These are phyloP conservation scores for Episyrphus balteatus DNA, from an alignment of 1,140 invertebrate genomes.

Conservation along the genomic window DNA sequence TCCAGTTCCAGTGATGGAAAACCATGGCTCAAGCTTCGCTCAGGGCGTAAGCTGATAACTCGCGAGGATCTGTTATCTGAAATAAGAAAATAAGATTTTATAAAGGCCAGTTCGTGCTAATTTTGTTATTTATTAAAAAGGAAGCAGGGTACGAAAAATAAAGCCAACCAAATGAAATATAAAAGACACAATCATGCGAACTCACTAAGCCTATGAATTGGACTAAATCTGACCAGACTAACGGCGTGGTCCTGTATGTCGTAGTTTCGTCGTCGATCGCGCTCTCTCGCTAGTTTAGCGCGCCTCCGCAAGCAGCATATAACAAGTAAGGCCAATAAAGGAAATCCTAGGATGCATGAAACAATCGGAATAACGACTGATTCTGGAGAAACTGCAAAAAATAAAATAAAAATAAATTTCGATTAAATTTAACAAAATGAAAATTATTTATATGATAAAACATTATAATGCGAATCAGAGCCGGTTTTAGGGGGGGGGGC, in stretches of 20 bases:
- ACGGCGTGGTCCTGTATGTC: conserved; percentile 67
- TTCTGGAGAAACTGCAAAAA: conserved; percentile 69
- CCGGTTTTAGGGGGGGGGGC: too few species aligned
- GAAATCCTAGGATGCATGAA: conserved; percentile 80
- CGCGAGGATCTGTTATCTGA: conserved; percentile 44
- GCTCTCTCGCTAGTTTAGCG: conserved; percentile 68
- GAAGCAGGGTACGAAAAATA: background rate
- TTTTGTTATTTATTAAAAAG: background rate
- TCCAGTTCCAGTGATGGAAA: conserved; percentile 65
- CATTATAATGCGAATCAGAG: too few species aligned
- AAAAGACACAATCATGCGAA: conserved; percentile 31
- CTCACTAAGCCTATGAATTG: conserved; percentile 59
- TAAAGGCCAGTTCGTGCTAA: background rate
- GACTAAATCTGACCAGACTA: conserved; percentile 65
- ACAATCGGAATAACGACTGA: conserved; percentile 80
- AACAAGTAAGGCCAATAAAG: conserved; percentile 67
- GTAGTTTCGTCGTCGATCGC: conserved; percentile 63
- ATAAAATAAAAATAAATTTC: background rate
- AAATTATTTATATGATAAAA: too few species aligned
- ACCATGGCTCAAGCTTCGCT: conserved; percentile 49
- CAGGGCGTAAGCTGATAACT: conserved; percentile 52
- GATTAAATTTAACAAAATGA: too few species aligned
- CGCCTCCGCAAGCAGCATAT: conserved; percentile 75
- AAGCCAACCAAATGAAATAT: background rate
- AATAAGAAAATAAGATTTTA: conserved; percentile 1